Conservation (phyloP, 64 coral and sea anemone species). For the Montipora sp. region DNA sequence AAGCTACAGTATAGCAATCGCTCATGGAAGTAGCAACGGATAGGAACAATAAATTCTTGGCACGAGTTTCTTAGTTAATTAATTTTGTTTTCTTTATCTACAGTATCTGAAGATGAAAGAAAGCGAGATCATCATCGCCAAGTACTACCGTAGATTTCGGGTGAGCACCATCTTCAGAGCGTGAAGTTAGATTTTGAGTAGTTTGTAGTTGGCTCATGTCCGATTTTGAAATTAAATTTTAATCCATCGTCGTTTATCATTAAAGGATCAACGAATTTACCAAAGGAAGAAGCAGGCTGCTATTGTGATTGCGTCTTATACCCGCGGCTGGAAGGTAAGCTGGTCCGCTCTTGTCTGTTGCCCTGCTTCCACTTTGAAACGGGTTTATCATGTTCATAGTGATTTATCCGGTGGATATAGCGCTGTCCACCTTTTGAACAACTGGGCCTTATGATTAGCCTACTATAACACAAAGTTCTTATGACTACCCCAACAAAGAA, state of each 20-base stretch:
- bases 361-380: too few species aligned
- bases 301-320: constrained; percentile 83
- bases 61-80: not conserved
- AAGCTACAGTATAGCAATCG: too few species aligned
- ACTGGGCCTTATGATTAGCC: too few species aligned
- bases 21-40: too few species aligned
- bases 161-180: constrained; percentile 44
- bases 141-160: constrained; percentile 89
- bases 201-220: not conserved
- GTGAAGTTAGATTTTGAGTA: too few species aligned
- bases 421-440: too few species aligned
- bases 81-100: constrained; percentile 27
- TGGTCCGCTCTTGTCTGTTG: not conserved
- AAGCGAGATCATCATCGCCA: constrained; percentile 89
- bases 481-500: too few species aligned
- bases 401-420: too few species aligned
- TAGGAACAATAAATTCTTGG: not conserved
- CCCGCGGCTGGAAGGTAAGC: constrained; percentile 95
- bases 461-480: too few species aligned
- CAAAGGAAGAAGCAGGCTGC: constrained; percentile 73
- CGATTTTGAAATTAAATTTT: not conserved
- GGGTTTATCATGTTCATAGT: too few species aligned
- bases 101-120: constrained; percentile 85
- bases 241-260: not conserved
- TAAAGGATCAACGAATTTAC: constrained; percentile 84